Evolutionary conservation across 2,797 vertebrate genomes (phyloP).

Genomic region (Prionace glauca): DNA sequence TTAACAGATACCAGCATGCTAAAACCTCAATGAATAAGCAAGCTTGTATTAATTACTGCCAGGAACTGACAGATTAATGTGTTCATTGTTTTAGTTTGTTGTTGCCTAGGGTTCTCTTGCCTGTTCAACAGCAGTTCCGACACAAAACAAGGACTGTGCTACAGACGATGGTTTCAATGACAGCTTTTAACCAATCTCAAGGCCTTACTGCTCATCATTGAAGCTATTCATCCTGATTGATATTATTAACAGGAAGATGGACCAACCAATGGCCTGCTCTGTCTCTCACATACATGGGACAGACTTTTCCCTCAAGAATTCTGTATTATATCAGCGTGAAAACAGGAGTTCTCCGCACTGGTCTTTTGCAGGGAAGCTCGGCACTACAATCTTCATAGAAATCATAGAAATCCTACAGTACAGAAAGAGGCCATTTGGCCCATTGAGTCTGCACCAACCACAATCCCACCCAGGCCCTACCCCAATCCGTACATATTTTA

Average conservation of each 20-base stretch:
- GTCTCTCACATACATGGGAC: background rate
- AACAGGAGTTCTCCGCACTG: too few species aligned
- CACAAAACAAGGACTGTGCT: background rate
- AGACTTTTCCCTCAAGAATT: too few species aligned
- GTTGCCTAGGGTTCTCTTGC: background rate
- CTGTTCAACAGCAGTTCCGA: background rate
- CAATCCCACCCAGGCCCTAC: too few species aligned
- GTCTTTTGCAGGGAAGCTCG: too few species aligned
- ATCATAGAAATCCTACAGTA: too few species aligned
- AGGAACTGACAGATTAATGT: slow-evolving; percentile 22
- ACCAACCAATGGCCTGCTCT: background rate
- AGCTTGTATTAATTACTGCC: background rate
- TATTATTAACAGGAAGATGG: background rate
- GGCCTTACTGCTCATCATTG: background rate
- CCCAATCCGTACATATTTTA: too few species aligned
- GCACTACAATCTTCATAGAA: too few species aligned
- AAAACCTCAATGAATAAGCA: slow-evolving; percentile 15
- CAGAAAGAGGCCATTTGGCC: too few species aligned
- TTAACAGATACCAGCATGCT: background rate
- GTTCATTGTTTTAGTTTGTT: background rate
- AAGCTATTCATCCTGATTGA: background rate
- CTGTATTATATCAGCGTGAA: too few species aligned
- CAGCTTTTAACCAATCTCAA: background rate
- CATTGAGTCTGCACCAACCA: too few species aligned
- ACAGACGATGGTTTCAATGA: background rate